Evolutionary conservation across 2,888 invertebrate genomes (phyloP), one percentile per base, ranked within the genome.

Genomic region (Poecilus cupreus): DNA sequence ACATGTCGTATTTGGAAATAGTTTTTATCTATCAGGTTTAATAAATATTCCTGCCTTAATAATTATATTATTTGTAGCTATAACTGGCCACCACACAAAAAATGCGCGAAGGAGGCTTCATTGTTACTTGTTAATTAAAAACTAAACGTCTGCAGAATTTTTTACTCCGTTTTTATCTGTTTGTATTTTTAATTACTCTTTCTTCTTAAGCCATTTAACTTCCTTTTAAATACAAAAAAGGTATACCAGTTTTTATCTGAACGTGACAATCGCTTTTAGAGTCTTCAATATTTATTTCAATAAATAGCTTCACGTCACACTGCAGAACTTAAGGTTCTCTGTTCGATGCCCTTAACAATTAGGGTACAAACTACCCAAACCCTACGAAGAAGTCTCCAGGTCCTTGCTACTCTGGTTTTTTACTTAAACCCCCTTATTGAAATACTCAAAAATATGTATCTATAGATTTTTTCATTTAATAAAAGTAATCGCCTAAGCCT

Each of bases 51-150:
- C 24, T 26, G 60, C 24, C n/a, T 11, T 32, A 24, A 26, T 60
- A 60, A 60, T 54, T 54, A 54, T 60, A 60, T 26, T 60, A 60
- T 60, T 60, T 26, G 54, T 54, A 54, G 54, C 54, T 22, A 20
- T 54, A 54, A 54, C 20, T 54, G 54, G 32, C 32, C 32, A 43
- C n/a, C 26, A 10, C n/a, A 60, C 26, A 60, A 60, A 60, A 60
- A 60, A 60, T 60, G 26, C 22, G 60, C 60, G 24, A 60, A 54
- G 5, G 60, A 24, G 60, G 43, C 24, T 60, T 60, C 60, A 60
- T 60, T 60, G 60, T 60, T 60, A 26, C 60, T 60, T 26, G 60
- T 24, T 60, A 60, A 60, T 60, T 60, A 60, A 60, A 60, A 60
- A 60, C 60, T 60, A 60, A 60, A 60, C 24, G 60, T 22, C 24